Evolutionary conservation across 2,888 invertebrate genomes (phyloP), one percentile per base, ranked within the genome.

Genomic region (Sipunculus nudus): DNA sequence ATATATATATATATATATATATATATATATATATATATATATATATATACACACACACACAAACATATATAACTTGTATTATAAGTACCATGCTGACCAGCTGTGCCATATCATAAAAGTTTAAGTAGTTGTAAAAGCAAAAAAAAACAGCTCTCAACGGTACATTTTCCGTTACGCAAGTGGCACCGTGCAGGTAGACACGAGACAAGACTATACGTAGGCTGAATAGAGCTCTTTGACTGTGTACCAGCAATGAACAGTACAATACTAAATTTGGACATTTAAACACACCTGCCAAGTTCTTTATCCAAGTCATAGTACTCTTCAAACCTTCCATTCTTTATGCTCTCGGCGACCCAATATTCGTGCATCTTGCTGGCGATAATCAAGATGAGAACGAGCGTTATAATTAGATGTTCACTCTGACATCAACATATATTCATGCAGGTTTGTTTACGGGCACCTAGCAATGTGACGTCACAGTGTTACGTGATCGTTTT

Each of bases 281-380:
- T 25, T 21, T 26, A 47, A 23, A 52, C 75, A 47, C 77, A 79
- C 62, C 78, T 80, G 49, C 80, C 80, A n/a, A 81, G 65, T 65
- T 80, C 79, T 56, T 75, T 74, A 4, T 71, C 72, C 1, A 77
- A 32, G 28, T 62, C 63, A 58, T 76, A 81, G 23, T 47, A 46
- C 23, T 76, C 76, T 39, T 76, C 76, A 68, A 80, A 78, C 2
- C 55, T 26, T 38, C 52, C 57, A 50, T 79, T 75, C 55, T 78
- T 80, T 8, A 77, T 76, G 60, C 79, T 80, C 59, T 79, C 79
- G 28, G 63, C 53, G n/a, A 79, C 70, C 80, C 80, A 80, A 50
- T 69, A 78, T 4, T 78, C 75, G 56, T 65, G 63, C 53, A 43
- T 46, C 6, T n/a, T n/a, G n/a, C n/a, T n/a, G n/a, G n/a, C n/a